Base-by-base conservation (phyloP, 64 coral and sea anemone species). In the Pachyseris speciosa region DNA sequence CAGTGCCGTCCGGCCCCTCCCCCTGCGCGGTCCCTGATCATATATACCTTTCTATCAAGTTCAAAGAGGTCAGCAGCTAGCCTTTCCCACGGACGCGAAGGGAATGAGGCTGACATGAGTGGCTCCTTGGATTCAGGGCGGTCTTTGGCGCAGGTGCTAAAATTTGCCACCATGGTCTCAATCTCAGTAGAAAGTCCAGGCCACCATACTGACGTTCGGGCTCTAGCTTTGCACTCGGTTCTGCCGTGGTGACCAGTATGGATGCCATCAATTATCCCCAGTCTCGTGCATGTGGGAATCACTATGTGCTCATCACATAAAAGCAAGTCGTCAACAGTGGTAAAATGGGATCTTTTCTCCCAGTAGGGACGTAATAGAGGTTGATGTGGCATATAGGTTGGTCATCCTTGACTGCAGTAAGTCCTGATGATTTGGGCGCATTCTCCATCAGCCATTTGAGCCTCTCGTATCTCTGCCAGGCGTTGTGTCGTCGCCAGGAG, bases 161-260 rank as follows among this genome's bases (percentile, higher is more conserved):
- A 93, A 19, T 80, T 78, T 22, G 84, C 70, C 11, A 88, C 92
- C 29, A 83, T 67, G 36, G 51, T 58, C 5, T 69, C 72, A 38
- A 88, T 83, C 6, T 57, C 10, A 9, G 11, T 70, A 24, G 92
- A 64, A 27, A 88, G 47, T n/a, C 72, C 92, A 38, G 92, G 92
- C 72, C 92, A 94, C 92, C 84, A 94, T 43, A 88, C 74, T 15
- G 92, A 94, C 47, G 59, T 73, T 12, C 49, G 49, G 7, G 43
- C 72, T 68, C 83, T 36, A n/a, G 51, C 81, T 74, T 22, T 36
- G 28, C 70, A 74, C 59, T 78, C 86, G 17, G 70, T 93, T 27
- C 86, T 92, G 19, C 69, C 80, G 4, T 66, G 69, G 40, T 93
- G 83, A 75, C 60, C 91, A 30, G 61, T 45, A 39, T 86, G 81